Evolutionary conservation across 2,888 invertebrate species (phyloP).

Genomic region (Callyntrura sp.): DNA sequence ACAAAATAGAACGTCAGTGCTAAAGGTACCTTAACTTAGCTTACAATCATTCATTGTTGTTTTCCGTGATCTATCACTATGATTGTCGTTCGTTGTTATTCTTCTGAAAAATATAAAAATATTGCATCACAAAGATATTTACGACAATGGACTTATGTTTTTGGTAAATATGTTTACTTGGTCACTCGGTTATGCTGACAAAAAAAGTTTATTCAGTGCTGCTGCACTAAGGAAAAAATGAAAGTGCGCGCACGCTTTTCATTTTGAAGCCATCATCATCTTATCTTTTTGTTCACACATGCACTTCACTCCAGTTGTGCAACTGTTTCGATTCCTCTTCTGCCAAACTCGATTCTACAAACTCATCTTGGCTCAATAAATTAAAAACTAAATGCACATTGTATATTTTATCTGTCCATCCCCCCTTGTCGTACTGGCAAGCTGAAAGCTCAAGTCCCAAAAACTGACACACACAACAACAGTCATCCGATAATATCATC

Average conservation of each 20-base stretch:
- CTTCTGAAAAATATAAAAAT: not conserved
- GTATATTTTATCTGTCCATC: slow-evolving; percentile 35
- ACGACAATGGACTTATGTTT: not conserved
- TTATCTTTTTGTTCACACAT: not conserved
- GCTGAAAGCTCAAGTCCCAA: too few relatives aligned
- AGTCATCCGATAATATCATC: slow-evolving; percentile 23
- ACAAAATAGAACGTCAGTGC: too few relatives aligned
- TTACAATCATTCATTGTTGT: too few relatives aligned
- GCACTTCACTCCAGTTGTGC: slow-evolving; percentile 21
- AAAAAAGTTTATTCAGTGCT: not conserved
- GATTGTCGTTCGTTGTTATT: too few relatives aligned
- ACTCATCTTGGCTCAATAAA: slow-evolving; percentile 61
- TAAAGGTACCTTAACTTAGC: too few relatives aligned
- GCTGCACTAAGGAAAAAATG: not conserved
- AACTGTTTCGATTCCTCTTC: slow-evolving; percentile 43
- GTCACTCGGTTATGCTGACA: not conserved
- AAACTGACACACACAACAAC: slow-evolving; percentile 54
- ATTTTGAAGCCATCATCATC: not conserved
- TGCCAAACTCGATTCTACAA: slow-evolving; percentile 19
- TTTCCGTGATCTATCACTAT: too few relatives aligned
- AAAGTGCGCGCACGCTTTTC: slow-evolving; percentile 20
- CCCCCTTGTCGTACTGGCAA: slow-evolving; percentile 15
- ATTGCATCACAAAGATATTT: not conserved
- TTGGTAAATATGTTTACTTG: not conserved
- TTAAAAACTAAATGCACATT: slow-evolving; percentile 37